Base-by-base conservation (phyloP, 2,113 vertebrate genomes). In the Phylloscopus trochiloides region DNA sequence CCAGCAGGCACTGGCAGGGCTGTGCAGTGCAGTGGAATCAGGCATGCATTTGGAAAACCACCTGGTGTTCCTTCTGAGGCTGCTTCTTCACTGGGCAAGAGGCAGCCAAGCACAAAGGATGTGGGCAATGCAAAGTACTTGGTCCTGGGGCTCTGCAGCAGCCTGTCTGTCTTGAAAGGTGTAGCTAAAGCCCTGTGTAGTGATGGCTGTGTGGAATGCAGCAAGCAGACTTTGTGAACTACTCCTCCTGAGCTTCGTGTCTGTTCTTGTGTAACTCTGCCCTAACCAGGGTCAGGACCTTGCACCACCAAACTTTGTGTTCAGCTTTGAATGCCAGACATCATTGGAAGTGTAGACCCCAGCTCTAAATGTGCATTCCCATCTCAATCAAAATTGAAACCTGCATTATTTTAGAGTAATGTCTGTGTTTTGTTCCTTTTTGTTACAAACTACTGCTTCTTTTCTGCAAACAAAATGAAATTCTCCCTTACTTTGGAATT, bases 21-120 rank as follows among this genome's bases (percentile, higher is more conserved):
- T 51, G 24, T 1, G 1, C 1, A 3, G 29, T 29, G 65, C 15
- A 2, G 34, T 25, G n/a, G 38, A 19, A 34, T 40, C 1, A 2
- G 40, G 36, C 7, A 5, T 3, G 24, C 6, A 8, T 40, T 62
- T 86, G 59, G 43, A 66, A 88, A 81, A n/a, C 2, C 29, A 38
- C 5, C 8, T 0, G 0, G 7, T 25, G 17, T 38, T 45, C 40
- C 43, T 32, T 22, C n/a, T 34, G 79, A 42, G 26, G 36, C 63
- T 74, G 55, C 26, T 32, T 4, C 51, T 88, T 34, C 0, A 0
- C 50, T 22, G n/a, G 22, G 26, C 1, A 4, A 4, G 20, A 79
- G 55, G 50, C 65, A 74, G 42, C 36, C 0, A 0, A 29, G 14
- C 28, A 21, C 1, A 17, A 82, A 67, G 62, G 66, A 86, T 1